Percentiles rank a stretch among this genome's conserved stretches.
phyloP scores from a whole-genome alignment of 2,888 invertebrate species.

The Rhogogaster chlorosoma region DNA sequence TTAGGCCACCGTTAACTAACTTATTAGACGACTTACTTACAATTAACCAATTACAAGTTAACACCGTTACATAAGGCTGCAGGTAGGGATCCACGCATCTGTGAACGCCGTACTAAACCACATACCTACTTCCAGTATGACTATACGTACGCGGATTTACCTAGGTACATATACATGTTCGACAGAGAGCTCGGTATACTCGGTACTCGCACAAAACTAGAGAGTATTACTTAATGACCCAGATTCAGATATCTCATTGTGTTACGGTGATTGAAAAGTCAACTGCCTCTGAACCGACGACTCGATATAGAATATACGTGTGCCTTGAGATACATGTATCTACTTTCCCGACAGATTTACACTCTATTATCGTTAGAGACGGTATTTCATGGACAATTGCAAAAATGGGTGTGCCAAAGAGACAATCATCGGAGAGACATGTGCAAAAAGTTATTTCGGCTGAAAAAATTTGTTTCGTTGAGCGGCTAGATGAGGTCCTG shows the following conservation, averaged over 20 bases:
- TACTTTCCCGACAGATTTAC: constrained; percentile 26
- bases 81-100: constrained; percentile 39
- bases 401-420: constrained; percentile 1
- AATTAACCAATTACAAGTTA: constrained; percentile 48
- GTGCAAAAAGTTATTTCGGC: neutral
- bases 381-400: neutral
- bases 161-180: neutral
- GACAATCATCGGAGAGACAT: neutral
- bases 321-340: neutral
- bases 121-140: neutral
- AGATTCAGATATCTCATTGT: constrained; percentile 48
- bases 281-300: constrained; percentile 34
- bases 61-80: constrained; percentile 33
- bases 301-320: neutral
- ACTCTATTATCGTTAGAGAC: neutral
- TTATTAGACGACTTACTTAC: constrained; percentile 48
- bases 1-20: constrained; percentile 42
- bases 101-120: neutral
- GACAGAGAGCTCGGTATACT: neutral
- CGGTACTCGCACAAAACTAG: constrained; percentile 30
- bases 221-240: constrained; percentile 48
- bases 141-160: constrained; percentile 16
- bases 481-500: neutral
- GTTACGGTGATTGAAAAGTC: constrained; percentile 48
- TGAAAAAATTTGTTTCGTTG: neutral